These are phyloP conservation scores for Lithophane leautieri DNA, from an alignment of 2,888 invertebrate genomes.

Conservation along the genomic window DNA sequence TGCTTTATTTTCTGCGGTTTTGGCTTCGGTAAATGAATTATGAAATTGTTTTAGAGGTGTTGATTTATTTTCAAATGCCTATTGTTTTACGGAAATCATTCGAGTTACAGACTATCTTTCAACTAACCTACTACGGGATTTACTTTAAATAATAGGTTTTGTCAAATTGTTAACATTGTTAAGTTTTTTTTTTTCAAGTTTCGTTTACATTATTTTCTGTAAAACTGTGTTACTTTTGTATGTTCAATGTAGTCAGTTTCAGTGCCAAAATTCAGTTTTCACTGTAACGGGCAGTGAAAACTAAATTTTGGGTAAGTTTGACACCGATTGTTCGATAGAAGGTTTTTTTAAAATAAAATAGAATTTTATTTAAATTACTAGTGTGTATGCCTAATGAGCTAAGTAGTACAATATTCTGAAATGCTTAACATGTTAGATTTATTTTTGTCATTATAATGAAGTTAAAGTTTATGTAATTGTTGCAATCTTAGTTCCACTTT, in stretches of 20 bases:
- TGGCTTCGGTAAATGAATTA: not conserved
- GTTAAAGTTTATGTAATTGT: not conserved
- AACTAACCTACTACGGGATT: not conserved
- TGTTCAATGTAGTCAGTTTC: not conserved
- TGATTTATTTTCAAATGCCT: not conserved
- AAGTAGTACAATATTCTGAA: not conserved
- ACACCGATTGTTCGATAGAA: not conserved
- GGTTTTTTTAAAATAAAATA: not conserved
- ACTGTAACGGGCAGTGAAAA: not conserved
- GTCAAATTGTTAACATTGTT: not conserved
- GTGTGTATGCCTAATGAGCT: not conserved
- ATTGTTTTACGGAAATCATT: not conserved
- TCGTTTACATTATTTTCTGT: not conserved
- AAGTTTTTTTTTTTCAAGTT: not conserved
- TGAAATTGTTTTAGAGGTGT: not conserved
- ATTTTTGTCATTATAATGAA: not conserved
- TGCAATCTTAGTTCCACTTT: not conserved
- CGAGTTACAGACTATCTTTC: not conserved
- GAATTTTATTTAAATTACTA: too few relatives aligned
- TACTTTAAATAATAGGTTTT: not conserved
- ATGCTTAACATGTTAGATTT: not conserved
- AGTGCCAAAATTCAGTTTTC: not conserved
- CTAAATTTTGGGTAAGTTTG: not conserved
- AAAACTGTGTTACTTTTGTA: not conserved
- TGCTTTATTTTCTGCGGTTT: slow-evolving; percentile 18